These are phyloP conservation scores for Sorex fumeus DNA, from an alignment of 2,113 vertebrate genomes.

Conservation along the genomic window DNA sequence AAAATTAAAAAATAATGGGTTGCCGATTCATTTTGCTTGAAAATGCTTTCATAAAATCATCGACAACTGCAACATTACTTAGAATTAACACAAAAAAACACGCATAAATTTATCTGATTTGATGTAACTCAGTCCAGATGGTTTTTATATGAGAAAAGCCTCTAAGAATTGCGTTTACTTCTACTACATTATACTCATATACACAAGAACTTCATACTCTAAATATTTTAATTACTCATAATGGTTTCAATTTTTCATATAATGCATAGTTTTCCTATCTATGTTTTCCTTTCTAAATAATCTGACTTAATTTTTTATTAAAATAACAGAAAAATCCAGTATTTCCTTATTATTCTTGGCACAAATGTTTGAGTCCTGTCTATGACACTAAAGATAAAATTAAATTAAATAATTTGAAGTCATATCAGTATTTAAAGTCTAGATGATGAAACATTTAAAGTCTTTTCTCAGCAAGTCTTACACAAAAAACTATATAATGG, in stretches of 20 bases:
- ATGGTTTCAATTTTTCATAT: neutral
- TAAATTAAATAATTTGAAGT: constrained; percentile 72
- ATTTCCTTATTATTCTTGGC: constrained; percentile 74
- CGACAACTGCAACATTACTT: neutral
- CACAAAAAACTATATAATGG: constrained; percentile 66
- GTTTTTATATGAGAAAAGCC: constrained; percentile 2
- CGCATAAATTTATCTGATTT: neutral
- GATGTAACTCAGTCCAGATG: neutral
- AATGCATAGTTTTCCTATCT: constrained; percentile 53
- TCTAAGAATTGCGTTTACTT: neutral
- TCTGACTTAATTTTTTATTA: no score
- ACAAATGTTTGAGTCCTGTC: constrained; percentile 66
- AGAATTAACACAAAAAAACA: neutral
- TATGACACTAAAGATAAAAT: constrained; percentile 66
- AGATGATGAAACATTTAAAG: constrained; percentile 78
- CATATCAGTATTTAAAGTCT: constrained; percentile 71
- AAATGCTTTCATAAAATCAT: neutral
- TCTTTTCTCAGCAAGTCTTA: constrained; percentile 47
- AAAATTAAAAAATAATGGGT: neutral
- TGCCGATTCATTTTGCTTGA: neutral
- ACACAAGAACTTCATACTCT: neutral
- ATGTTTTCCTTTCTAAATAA: constrained; percentile 53
- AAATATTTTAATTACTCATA: constrained; percentile 60
- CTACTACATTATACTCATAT: neutral
- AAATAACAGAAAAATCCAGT: constrained; percentile 67